Evolutionary conservation across 2,888 invertebrate genomes (phyloP).

Genomic region (Alentia gelatinosa): DNA sequence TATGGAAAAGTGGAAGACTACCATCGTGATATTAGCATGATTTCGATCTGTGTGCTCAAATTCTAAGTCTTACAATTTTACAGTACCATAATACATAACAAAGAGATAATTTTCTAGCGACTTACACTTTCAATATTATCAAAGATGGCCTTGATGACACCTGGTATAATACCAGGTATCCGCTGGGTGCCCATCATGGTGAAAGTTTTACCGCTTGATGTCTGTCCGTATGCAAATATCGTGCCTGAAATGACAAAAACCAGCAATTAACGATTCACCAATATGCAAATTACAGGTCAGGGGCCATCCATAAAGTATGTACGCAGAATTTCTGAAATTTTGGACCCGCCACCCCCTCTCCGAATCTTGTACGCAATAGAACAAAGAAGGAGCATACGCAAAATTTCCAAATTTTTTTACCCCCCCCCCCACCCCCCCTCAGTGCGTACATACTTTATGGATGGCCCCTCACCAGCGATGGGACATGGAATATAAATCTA

Average conservation of each 20-base stretch:
- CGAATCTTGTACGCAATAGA: neutral
- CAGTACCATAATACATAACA: neutral
- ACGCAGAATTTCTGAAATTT: neutral
- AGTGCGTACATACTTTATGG: too few species aligned
- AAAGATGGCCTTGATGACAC: conserved; percentile 84
- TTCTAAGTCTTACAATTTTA: too few species aligned
- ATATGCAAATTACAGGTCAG: neutral
- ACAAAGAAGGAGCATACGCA: neutral
- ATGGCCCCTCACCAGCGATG: too few species aligned
- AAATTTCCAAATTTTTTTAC: too few species aligned
- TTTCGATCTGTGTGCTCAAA: too few species aligned
- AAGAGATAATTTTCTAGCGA: neutral
- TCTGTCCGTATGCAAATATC: conserved; percentile 95
- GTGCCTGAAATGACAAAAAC: conserved; percentile 85
- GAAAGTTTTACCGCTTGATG: conserved; percentile 87
- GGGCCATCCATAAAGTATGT: neutral
- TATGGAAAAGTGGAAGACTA: too few species aligned
- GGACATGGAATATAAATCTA: too few species aligned
- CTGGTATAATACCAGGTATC: conserved; percentile 88
- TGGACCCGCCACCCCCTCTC: neutral
- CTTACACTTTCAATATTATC: conserved; percentile 78
- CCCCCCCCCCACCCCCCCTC: too few species aligned
- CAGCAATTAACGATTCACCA: neutral
- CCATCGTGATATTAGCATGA: too few species aligned
- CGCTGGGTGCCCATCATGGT: conserved; percentile 84